These are phyloP conservation scores for Meda fulgida DNA, from an alignment of 2,797 vertebrate species.

Conservation along the genomic window DNA sequence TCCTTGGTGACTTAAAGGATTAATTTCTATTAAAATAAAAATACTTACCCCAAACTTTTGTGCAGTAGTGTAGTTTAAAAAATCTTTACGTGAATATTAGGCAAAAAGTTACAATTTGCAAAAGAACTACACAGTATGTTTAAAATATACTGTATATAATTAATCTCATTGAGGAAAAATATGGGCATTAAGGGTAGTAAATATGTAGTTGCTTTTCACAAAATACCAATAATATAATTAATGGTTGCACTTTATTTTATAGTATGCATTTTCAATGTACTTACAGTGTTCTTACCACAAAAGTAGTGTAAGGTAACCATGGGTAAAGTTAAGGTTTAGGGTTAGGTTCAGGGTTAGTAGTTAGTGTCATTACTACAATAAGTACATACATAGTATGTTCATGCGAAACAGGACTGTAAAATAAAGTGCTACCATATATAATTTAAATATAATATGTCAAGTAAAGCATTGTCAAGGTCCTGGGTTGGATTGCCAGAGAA, in stretches of 20 bases:
- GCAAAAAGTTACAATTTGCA: background rate
- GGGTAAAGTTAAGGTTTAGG: too few species aligned
- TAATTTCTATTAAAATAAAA: background rate
- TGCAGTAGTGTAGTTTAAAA: background rate
- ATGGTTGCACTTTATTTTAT: too few species aligned
- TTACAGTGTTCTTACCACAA: too few species aligned
- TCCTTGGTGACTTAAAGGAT: background rate
- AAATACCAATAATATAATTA: background rate
- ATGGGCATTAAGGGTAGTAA: background rate
- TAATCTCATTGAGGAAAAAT: background rate
- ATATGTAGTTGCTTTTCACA: background rate
- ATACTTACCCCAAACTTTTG: background rate
- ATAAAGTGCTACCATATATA: too few species aligned
- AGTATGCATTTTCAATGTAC: too few species aligned
- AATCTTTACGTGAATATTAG: background rate
- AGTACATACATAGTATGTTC: too few species aligned
- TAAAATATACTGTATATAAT: background rate
- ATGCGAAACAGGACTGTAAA: too few species aligned
- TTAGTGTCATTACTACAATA: too few species aligned
- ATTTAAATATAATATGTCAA: too few species aligned
- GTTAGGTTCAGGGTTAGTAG: too few species aligned
- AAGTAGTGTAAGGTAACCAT: too few species aligned
- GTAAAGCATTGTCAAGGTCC: too few species aligned
- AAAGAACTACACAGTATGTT: background rate
- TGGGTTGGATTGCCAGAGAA: background rate